Base-by-base conservation (phyloP, 2,113 vertebrate genomes). In the Lichenostomus cassidix region DNA sequence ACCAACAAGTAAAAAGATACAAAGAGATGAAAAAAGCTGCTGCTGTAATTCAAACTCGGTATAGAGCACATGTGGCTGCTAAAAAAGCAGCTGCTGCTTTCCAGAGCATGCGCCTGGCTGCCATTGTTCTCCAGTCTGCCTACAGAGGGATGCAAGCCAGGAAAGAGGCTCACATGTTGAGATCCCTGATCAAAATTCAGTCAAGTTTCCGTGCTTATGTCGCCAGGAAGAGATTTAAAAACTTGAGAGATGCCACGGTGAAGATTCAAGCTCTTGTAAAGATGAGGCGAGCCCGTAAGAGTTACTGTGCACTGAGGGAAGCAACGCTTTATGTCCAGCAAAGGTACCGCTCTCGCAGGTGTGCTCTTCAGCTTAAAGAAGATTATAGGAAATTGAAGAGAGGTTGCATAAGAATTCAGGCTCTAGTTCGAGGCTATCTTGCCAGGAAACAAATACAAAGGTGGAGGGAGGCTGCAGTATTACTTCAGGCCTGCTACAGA, bases 401-500 rank as follows among this genome's bases (percentile, higher is more conserved):
- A n/a, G 94, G 96, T 53, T 98, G 97, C 81, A 23, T 98, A 90
- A 96, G 17, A 82, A 65, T 98, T 58, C 98, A 99, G 76, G 97
- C 98, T 60, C 86, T 90, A 20, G 73, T 97, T 62, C 96, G 98
- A 94, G 98, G 98, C 22, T 87, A 69, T 56, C 94, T 96, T 60
- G 90, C 95, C 46, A 97, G 98, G 75, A 96, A 95, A 79, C 83
- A 97, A 84, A 47, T 98, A 9, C 41, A 62, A 47, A 89, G 47
- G 63, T 97, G 90, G 93, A 97, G 68, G 39, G 85, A 92, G 28
- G 91, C 97, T 17, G 97, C 98, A 20, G 5, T 68, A 42, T 90
- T 96, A 8, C 97, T 99, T 47, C 98, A 99, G 92, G 96, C 98
- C n/a, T 21, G 86, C 35, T 99, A 98, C 96, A 98, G 98, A 92